phyloP scores from a whole-genome alignment of 2,113 vertebrate genomes.

The Pyxicephalus adspersus region DNA sequence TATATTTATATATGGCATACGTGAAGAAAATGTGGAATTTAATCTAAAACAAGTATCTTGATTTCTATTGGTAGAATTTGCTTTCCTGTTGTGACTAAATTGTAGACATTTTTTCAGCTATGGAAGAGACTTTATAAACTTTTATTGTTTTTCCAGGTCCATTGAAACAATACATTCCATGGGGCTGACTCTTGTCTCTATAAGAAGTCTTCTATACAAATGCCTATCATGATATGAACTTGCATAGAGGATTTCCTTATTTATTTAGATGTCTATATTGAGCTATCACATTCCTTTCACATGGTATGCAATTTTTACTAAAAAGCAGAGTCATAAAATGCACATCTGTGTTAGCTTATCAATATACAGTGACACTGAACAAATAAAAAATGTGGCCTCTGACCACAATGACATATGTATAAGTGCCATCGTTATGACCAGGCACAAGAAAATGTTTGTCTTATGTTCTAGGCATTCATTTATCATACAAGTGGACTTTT shows the following conservation, averaged over 20 bases:
- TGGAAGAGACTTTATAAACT: constrained; percentile 15
- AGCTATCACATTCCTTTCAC: constrained; percentile 28
- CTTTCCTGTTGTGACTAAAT: constrained; percentile 35
- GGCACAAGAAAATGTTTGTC: not conserved
- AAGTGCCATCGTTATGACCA: not conserved
- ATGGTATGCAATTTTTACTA: constrained; percentile 18
- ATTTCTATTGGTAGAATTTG: not conserved
- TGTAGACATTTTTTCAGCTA: not conserved
- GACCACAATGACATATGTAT: not conserved
- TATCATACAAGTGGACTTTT: not conserved
- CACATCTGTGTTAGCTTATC: constrained; percentile 28
- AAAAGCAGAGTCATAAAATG: not conserved
- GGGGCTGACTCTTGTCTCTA: constrained; percentile 20
- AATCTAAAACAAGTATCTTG: not conserved
- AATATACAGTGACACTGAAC: not conserved
- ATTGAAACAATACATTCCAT: constrained; percentile 46
- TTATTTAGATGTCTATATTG: constrained; percentile 49
- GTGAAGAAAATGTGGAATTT: constrained; percentile 2
- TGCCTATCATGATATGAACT: constrained; percentile 41
- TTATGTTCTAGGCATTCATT: not conserved
- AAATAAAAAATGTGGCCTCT: not conserved
- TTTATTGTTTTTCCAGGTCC: constrained; percentile 27
- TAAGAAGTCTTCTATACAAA: constrained; percentile 40
- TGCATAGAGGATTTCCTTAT: constrained; percentile 30
- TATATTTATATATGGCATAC: not conserved